Conservation (phyloP, 2,113 vertebrate genomes). For the Phycodurus eques region DNA sequence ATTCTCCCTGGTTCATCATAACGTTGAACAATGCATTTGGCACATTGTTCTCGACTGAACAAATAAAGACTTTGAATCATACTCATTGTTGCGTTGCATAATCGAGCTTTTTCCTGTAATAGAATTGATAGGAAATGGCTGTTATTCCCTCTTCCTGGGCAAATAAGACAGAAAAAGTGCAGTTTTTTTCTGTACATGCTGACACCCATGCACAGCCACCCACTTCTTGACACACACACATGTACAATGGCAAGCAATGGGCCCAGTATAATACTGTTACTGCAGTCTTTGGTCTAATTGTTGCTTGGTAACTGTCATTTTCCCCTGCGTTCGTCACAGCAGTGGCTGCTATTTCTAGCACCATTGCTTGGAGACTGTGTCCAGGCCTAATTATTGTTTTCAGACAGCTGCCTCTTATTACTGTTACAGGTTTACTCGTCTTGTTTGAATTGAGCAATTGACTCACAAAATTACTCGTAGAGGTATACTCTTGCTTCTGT, state of each 20-base stretch:
- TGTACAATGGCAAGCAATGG: constrained; percentile 8
- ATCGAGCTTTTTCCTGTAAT: constrained; percentile 32
- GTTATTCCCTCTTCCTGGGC: constrained; percentile 32
- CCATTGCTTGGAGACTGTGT: constrained; percentile 49
- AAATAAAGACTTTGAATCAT: background rate
- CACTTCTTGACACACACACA: background rate
- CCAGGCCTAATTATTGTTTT: constrained; percentile 47
- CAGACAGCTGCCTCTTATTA: constrained; percentile 1
- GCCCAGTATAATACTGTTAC: constrained; percentile 36
- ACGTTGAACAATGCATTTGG: background rate
- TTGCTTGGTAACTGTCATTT: constrained; percentile 59
- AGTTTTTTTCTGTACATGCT: background rate
- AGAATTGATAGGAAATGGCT: constrained; percentile 45
- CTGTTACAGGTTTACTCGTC: constrained; percentile 23
- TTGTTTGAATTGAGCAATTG: constrained; percentile 20
- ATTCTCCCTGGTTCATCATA: background rate
- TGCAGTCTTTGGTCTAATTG: constrained; percentile 31
- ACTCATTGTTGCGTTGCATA: constrained; percentile 24
- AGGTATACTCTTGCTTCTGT: no score
- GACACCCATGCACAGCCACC: background rate
- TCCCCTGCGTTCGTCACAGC: constrained; percentile 57
- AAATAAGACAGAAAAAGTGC: background rate
- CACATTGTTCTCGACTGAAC: constrained; percentile 3
- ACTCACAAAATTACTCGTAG: constrained; percentile 8
- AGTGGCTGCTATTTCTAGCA: constrained; percentile 63